Evolutionary conservation across 1,140 invertebrate species (phyloP), one percentile per base, ranked within the genome.

Genomic region (Drosophila sproati): DNA sequence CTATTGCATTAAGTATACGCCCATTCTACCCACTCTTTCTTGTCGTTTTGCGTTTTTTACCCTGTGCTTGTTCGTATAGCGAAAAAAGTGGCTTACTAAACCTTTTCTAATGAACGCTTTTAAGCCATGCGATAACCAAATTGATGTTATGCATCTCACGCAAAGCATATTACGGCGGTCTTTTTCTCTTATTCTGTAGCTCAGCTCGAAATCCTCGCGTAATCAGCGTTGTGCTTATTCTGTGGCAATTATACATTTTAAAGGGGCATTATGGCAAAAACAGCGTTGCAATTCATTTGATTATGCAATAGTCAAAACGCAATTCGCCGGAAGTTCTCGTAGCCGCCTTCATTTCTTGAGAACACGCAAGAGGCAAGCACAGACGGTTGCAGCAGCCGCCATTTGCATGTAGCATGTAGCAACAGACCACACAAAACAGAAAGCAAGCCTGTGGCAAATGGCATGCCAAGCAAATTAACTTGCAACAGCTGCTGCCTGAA

Each of bases 371-470:
- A 39, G 74, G 74, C 69, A 77, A 41, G 20, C 12, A 41, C 29
- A 32, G 47, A 54, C 52, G 8, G 37, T 50, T 67, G 43, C 80
- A 82, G 80, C 80, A 75, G 80, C 64, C 77, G 81, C 77, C 74
- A 78, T 75, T 82, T 82, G 70, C 79, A 59, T 82, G 80, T 77
- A 74, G 66, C 61, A 60, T 73, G 4, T 51, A 47, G 62, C 45
- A 73, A 50, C 61, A 69, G 73, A 75, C 78, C 78, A 59, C 78
- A 81, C 73, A 80, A 67, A 69, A 50, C 63, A 60, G 61, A 78
- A 77, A 75, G 61, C 80, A 71, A 63, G 70, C 51, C 61, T 48
- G 60, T 45, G 59, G 48, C 67, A 47, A 35, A 48, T 62, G 29
- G 61, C 78, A 64, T 63, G 61, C 60, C 71, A 72, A 51, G 51